These are phyloP conservation scores for Volucella inflata DNA, from an alignment of 2,888 invertebrate species.

Conservation along the genomic window DNA sequence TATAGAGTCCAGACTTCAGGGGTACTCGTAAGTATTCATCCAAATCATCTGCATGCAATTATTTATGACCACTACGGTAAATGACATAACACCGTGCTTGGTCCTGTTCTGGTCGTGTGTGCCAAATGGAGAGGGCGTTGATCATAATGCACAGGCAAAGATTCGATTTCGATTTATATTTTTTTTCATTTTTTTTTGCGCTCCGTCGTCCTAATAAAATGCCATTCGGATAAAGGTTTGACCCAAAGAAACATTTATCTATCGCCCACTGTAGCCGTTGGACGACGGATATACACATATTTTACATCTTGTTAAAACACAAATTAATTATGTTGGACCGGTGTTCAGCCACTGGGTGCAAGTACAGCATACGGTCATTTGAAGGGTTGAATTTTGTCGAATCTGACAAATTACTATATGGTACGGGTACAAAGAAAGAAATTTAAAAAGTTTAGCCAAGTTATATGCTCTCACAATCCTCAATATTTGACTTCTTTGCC, in stretches of 20 bases:
- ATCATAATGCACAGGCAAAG: conserved; percentile 64
- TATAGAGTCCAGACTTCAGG: conserved; percentile 34
- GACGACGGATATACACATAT: conserved; percentile 29
- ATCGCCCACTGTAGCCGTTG: conserved; percentile 51
- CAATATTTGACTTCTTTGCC: too few relatives aligned
- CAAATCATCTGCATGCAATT: conserved; percentile 68
- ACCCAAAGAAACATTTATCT: conserved; percentile 76
- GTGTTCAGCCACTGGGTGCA: conserved; percentile 40
- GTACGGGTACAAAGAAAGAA: conserved; percentile 4
- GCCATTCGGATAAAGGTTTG: conserved; percentile 69
- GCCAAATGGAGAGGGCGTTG: conserved; percentile 52
- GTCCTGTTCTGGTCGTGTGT: conserved; percentile 11
- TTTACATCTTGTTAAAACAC: conserved; percentile 53
- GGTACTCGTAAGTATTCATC: conserved; percentile 11
- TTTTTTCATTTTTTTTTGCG: too few relatives aligned
- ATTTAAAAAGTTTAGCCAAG: not conserved
- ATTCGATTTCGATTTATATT: conserved; percentile 58
- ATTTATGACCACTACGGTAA: conserved; percentile 66
- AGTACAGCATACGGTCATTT: conserved; percentile 33
- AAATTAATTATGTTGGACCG: conserved; percentile 68
- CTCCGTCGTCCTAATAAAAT: conserved; percentile 61
- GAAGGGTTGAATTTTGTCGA: conserved; percentile 65
- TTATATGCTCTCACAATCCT: too few relatives aligned
- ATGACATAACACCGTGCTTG: conserved; percentile 63
- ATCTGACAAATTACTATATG: conserved; percentile 62